phyloP scores from a whole-genome alignment of 2,113 vertebrate species.

The Cyprinodon tularosa region DNA sequence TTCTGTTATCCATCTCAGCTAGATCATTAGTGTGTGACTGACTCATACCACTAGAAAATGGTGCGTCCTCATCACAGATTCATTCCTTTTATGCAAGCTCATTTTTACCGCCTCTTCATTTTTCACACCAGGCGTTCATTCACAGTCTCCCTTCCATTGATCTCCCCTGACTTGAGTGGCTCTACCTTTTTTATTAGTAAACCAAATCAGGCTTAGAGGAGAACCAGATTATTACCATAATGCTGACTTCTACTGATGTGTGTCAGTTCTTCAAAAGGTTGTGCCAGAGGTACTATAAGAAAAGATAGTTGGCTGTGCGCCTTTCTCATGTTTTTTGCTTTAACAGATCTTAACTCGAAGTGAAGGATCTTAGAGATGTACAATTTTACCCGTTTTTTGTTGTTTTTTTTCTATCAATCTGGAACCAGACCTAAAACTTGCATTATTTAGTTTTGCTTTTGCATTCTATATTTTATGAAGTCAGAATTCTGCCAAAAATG shows the following conservation, averaged over 20 bases:
- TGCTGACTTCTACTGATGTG: conserved; percentile 45
- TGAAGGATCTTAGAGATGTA: too few species aligned
- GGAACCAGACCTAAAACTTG: neutral
- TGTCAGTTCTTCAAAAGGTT: conserved; percentile 37
- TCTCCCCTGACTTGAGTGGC: conserved; percentile 30
- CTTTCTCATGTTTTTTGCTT: conserved; percentile 3
- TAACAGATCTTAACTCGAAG: neutral
- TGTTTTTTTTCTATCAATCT: neutral
- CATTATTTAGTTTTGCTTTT: neutral
- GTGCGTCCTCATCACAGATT: conserved; percentile 35
- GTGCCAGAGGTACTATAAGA: neutral
- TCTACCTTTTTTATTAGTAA: conserved; percentile 66
- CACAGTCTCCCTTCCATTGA: conserved; percentile 31
- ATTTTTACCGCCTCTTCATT: conserved; percentile 40
- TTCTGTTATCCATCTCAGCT: conserved; percentile 23
- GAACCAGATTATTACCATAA: conserved; percentile 39
- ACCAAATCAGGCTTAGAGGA: conserved; percentile 52
- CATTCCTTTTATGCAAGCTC: conserved; percentile 1
- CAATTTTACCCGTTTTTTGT: neutral
- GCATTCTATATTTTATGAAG: neutral
- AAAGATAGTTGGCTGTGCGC: neutral
- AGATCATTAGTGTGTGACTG: conserved; percentile 36
- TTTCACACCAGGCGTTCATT: conserved; percentile 27
- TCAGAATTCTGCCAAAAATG: too few species aligned
- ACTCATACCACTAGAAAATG: conserved; percentile 18